Percentiles rank a stretch among this genome's conserved stretches.
Evolutionary conservation across 2,797 vertebrate species (phyloP).

Genomic region (Melanotaenia maccullochi): DNA sequence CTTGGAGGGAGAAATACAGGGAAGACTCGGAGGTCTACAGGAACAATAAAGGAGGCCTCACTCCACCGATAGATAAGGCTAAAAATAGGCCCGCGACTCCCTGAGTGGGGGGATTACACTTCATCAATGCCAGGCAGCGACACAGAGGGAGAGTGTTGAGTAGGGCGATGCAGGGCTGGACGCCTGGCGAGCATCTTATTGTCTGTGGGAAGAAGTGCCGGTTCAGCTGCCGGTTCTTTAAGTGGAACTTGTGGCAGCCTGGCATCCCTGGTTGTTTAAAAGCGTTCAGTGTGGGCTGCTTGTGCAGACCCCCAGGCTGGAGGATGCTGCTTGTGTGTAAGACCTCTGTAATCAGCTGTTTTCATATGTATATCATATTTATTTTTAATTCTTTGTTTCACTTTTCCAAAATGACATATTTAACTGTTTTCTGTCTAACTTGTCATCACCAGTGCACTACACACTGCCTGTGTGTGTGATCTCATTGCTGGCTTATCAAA

Average conservation of each 20-base stretch:
- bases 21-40: conserved; percentile 39
- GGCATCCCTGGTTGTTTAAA: background rate
- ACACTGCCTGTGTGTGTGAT: too few species aligned
- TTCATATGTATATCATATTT: too few species aligned
- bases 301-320: background rate
- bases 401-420: too few species aligned
- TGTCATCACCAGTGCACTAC: too few species aligned
- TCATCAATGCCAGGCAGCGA: conserved; percentile 72
- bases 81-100: conserved; percentile 74
- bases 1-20: conserved; percentile 22
- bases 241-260: background rate
- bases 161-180: conserved; percentile 12
- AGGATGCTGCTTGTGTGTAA: background rate
- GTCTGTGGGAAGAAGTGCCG: conserved; percentile 16
- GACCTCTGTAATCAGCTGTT: background rate
- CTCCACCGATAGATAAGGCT: conserved; percentile 65
- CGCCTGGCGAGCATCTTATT: conserved; percentile 11
- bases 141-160: conserved; percentile 38
- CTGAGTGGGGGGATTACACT: conserved; percentile 70
- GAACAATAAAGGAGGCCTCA: conserved; percentile 54
- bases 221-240: background rate
- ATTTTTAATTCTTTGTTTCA: too few species aligned
- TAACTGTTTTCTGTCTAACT: too few species aligned
- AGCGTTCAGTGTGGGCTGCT: too few species aligned
- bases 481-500: too few species aligned